phyloP scores from a whole-genome alignment of 2,888 invertebrate species.

The Agrenia bidenticulata region DNA sequence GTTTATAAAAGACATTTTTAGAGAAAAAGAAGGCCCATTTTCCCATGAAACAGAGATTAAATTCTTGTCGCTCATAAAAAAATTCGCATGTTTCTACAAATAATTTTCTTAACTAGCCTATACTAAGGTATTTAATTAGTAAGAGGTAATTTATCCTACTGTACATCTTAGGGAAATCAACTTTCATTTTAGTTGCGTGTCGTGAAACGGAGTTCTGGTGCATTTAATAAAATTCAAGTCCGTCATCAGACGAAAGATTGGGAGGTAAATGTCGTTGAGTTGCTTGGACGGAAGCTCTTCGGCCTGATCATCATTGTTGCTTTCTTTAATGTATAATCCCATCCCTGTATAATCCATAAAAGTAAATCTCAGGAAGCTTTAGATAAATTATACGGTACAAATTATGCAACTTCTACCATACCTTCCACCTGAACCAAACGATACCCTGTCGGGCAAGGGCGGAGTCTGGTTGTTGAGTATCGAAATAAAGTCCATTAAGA shows the following conservation, averaged over 20 bases:
- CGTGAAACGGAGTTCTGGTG: no score
- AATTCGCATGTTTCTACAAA: no score
- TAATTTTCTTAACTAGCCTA: no score
- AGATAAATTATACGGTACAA: not conserved
- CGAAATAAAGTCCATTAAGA: constrained; percentile 82
- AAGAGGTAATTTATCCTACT: no score
- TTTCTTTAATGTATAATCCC: constrained; percentile 88
- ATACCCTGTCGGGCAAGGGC: constrained; percentile 65
- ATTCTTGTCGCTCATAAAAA: no score
- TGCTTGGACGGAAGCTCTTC: constrained; percentile 59
- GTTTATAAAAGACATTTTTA: no score
- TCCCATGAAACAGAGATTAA: no score
- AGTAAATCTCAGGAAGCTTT: not conserved
- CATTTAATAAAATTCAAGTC: not conserved
- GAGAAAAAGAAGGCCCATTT: no score
- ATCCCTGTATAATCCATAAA: constrained; percentile 62
- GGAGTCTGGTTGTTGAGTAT: constrained; percentile 61
- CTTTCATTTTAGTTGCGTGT: no score
- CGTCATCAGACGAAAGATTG: constrained; percentile 9
- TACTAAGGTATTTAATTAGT: no score
- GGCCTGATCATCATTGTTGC: constrained; percentile 92
- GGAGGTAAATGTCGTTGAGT: constrained; percentile 28
- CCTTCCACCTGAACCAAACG: constrained; percentile 91
- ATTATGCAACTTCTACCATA: constrained; percentile 21
- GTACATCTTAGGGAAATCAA: no score